Percentiles rank a stretch among this genome's conserved stretches.
phyloP scores from a whole-genome alignment of 2,113 vertebrate genomes.

The Anolis sagrei region DNA sequence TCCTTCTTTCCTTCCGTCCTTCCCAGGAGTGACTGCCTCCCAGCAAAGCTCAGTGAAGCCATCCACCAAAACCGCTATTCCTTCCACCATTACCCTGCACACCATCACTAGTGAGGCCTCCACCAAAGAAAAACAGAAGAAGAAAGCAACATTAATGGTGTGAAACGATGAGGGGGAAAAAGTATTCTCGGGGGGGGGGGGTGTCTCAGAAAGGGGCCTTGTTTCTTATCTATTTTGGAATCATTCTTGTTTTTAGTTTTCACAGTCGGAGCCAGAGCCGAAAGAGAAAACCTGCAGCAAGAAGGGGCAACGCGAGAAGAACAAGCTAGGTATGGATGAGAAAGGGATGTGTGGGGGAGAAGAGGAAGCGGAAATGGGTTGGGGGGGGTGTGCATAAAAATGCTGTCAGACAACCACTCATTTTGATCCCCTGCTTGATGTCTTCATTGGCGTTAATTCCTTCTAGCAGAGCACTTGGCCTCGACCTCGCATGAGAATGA shows the following conservation, averaged over 20 bases:
- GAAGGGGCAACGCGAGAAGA: not conserved
- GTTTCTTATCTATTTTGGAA: not conserved
- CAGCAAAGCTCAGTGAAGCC: not conserved
- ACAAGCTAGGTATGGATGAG: not conserved
- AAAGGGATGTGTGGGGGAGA: too few relatives aligned
- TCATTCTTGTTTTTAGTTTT: not conserved
- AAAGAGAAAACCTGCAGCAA: slow-evolving; percentile 7
- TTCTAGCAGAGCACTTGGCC: slow-evolving; percentile 5
- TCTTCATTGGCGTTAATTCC: too few relatives aligned
- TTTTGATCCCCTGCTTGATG: too few relatives aligned
- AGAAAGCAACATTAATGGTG: slow-evolving; percentile 5
- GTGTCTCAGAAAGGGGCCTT: too few relatives aligned
- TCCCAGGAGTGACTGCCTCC: not conserved
- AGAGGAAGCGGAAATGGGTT: too few relatives aligned
- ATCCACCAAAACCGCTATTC: not conserved
- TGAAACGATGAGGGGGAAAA: not conserved
- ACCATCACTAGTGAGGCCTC: not conserved
- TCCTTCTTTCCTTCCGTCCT: not conserved
- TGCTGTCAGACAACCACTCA: too few relatives aligned
- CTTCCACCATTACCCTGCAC: not conserved
- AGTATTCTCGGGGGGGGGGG: too few relatives aligned
- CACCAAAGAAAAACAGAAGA: slow-evolving; percentile 20
- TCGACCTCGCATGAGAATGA: not conserved
- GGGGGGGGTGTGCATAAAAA: too few relatives aligned
- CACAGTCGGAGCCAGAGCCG: not conserved